Evolutionary conservation across 35 echinoderm and acorn worm genomes (phyloP).

Genomic region (Anneissia japonica): DNA sequence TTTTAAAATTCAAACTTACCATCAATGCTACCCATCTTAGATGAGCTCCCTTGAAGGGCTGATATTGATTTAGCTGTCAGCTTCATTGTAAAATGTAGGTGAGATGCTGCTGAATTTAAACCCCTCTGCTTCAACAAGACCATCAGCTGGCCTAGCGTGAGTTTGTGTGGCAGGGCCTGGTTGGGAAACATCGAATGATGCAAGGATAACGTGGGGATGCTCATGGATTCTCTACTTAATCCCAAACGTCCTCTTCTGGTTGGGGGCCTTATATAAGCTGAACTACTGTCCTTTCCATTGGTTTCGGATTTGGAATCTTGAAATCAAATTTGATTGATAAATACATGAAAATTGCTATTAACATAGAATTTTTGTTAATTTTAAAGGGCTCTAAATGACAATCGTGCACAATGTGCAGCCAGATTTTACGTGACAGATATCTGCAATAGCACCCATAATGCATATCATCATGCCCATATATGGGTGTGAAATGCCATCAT

Average conservation of each 20-base stretch:
- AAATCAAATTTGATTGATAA: background rate
- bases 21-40: background rate
- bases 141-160: slow-evolving; percentile 75
- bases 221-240: slow-evolving; percentile 17
- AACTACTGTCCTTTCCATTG: background rate
- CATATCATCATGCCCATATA: too few relatives aligned
- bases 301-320: background rate
- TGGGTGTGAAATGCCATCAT: too few relatives aligned
- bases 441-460: too few relatives aligned
- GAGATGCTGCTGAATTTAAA: slow-evolving; percentile 54
- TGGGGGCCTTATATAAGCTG: background rate
- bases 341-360: too few relatives aligned
- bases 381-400: too few relatives aligned
- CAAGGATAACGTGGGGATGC: slow-evolving; percentile 47
- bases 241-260: background rate
- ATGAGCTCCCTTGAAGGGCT: background rate
- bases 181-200: slow-evolving; percentile 50
- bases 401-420: too few relatives aligned
- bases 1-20: background rate
- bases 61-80: background rate
- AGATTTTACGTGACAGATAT: too few relatives aligned
- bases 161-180: slow-evolving; percentile 40
- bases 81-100: slow-evolving; percentile 54
- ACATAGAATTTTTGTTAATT: too few relatives aligned
- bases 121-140: slow-evolving; percentile 58